Evolutionary conservation across 1,140 invertebrate genomes (phyloP), one percentile per base, ranked within the genome.

Genomic region (Drosophila arizonae): DNA sequence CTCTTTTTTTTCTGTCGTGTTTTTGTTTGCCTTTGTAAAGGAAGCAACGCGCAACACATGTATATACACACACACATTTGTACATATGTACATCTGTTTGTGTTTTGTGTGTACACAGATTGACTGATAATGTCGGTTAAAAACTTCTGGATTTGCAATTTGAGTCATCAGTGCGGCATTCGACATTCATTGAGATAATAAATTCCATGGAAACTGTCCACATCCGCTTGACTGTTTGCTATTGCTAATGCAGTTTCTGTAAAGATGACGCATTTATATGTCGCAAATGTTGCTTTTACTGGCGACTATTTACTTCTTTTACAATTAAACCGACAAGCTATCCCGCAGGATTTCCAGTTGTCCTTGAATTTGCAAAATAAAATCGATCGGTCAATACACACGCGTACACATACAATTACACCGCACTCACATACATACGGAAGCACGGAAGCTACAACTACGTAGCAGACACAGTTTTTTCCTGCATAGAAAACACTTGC

Each of bases 321-420:
- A 9, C 26, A 69, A 55, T 56, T 56, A 24, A 45, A 64, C 62
- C 43, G 58, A 21, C 46, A 39, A 54, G 57, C 64, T 86, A 74
- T 87, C 82, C 82, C 84, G 66, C 60, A 86, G 82, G 82, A 86
- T 78, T 79, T 58, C 48, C 33, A 66, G 66, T 81, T 87, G 82
- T 87, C 82, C 82, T 87, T 87, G 82, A 87, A 87, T 82, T 88
- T 79, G 82, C 82, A 87, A 88, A 86, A 87, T 82, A 86, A 81
- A 86, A 87, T 87, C 82, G 82, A 87, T 87, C 84, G 82, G 69
- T 62, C 76, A 88, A 87, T 88, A 87, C 82, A 87, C 72, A 88
- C 82, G 70, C 61, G 36, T 68, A 72, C 57, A 66, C 60, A 72
- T 55, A 50, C n/a, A 46, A 33, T 52, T 54, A 24, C 41, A 78